Conservation (phyloP, 64 coral and sea anemone genomes). For the Porites lutea region DNA sequence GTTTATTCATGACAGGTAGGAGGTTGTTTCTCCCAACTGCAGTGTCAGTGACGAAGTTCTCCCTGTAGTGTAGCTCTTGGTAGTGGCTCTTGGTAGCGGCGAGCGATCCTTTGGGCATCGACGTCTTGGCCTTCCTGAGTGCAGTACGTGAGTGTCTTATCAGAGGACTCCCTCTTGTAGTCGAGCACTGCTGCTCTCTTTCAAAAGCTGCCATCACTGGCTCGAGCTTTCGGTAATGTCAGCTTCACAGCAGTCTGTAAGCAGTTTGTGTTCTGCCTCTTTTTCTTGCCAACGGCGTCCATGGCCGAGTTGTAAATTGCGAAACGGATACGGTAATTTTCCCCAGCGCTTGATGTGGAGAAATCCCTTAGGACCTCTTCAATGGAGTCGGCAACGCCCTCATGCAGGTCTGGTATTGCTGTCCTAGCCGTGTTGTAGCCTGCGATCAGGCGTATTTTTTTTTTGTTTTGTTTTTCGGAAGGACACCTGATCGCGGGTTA, state of each 20-base stretch:
- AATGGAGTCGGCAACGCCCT: background rate
- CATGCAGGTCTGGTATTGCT: background rate
- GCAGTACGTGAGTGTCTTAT: background rate
- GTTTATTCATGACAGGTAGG: no score
- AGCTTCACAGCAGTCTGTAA: conserved; percentile 8
- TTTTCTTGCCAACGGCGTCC: conserved; percentile 16
- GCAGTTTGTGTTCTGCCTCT: conserved; percentile 29
- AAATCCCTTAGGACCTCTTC: conserved; percentile 11
- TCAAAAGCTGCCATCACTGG: background rate
- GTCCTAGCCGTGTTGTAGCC: background rate
- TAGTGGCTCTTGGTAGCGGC: background rate
- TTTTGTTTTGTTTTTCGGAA: no score
- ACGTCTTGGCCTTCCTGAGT: background rate
- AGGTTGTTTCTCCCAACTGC: no score
- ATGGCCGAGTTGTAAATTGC: conserved; percentile 49
- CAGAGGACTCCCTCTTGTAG: conserved; percentile 2
- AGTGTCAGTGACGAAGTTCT: no score
- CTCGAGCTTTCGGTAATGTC: background rate
- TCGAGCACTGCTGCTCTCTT: conserved; percentile 10
- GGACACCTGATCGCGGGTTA: no score
- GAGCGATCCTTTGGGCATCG: background rate
- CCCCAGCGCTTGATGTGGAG: background rate
- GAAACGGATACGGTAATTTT: conserved; percentile 2
- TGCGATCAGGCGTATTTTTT: no score
- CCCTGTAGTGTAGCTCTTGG: no score